phyloP scores from a whole-genome alignment of 1,140 invertebrate species.

The Ruditapes philippinarum region DNA sequence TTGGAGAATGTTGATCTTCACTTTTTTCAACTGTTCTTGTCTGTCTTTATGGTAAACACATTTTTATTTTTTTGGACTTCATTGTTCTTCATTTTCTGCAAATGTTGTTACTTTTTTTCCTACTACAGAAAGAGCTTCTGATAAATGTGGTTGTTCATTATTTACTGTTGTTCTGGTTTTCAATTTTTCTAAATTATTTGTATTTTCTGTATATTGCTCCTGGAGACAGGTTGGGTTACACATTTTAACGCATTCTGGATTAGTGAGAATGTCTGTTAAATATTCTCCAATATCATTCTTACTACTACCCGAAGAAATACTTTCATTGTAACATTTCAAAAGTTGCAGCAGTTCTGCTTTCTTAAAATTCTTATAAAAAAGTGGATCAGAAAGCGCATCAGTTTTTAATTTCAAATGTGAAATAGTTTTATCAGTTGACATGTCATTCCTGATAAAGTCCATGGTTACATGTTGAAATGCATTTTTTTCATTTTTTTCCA shows the following conservation, averaged over 20 bases:
- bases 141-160: background rate
- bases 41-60: too few relatives aligned
- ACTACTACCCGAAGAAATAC: too few relatives aligned
- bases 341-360: background rate
- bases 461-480: background rate
- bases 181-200: too few relatives aligned
- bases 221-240: too few relatives aligned
- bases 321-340: background rate
- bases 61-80: background rate
- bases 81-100: background rate
- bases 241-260: background rate
- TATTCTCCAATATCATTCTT: slow-evolving; percentile 8
- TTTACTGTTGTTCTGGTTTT: too few relatives aligned
- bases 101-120: background rate
- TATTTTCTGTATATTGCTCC: too few relatives aligned
- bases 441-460: background rate
- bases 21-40: too few relatives aligned
- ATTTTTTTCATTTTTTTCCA: background rate
- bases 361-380: background rate
- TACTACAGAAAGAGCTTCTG: too few relatives aligned
- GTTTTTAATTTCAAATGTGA: background rate
- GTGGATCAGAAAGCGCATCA: background rate
- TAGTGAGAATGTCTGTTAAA: background rate
- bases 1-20: too few relatives aligned
- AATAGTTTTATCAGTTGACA: background rate